Evolutionary conservation across 2,888 invertebrate genomes (phyloP), one percentile per base, ranked within the genome.

Genomic region (Epirrita christyi): DNA sequence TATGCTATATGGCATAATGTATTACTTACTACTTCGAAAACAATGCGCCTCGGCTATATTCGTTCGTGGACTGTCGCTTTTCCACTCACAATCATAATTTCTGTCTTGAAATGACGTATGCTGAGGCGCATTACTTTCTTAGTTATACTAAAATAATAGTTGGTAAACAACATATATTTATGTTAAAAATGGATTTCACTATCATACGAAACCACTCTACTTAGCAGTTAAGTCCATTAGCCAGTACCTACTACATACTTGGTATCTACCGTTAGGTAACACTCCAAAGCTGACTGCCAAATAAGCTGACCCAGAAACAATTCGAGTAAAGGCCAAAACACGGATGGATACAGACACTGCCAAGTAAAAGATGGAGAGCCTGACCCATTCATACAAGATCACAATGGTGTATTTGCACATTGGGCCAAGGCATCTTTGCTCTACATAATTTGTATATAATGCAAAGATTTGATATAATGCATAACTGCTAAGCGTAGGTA

Each of bases 291-390:
- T 21, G 38, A 43, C 59, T 59, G 59, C 59, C 59, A 59, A 52
- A 51, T 43, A 52, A 55, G 46, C 43, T 59, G 59, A 59, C 59
- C 59, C 47, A 59, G 59, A 59, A 59, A 55, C 59, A 59, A 55
- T 55, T 15, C 44, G 51, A 59, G 51, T 59, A 52, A 59, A 59
- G 51, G 51, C 55, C 51, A 59, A 44, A 55, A 54, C 46, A 55
- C 46, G 54, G 45, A 50, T 38, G 32, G 46, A 42, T 50, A 11
- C 47, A 40, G 46, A 37, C 47, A 44, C 47, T 56, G 59, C 59
- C 59, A 59, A 59, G 51, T 46, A 37, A 29, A 55, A 55, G 55
- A 59, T 51, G 34, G 38, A 59, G 42, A 54, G 50, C 45, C 28
- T 32, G 46, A 50, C 29, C 37, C 45, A 42, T 44, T 47, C 37